phyloP scores from a whole-genome alignment of 64 coral and sea anemone species.

The Stylophora pistillata region DNA sequence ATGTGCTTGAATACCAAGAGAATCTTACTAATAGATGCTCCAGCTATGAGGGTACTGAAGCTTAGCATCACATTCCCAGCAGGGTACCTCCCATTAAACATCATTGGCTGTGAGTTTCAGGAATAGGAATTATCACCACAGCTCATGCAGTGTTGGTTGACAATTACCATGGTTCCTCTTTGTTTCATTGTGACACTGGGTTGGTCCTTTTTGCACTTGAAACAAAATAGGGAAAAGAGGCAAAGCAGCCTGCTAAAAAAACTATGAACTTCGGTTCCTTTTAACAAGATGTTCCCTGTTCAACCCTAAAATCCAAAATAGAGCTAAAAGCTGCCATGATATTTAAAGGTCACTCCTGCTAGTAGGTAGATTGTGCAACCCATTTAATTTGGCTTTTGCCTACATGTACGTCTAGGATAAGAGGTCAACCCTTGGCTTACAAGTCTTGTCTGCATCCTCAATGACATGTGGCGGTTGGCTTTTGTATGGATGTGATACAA shows the following conservation, averaged over 20 bases:
- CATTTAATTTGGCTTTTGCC: not conserved
- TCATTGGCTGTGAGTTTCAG: conserved; percentile 45
- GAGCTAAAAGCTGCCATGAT: not conserved
- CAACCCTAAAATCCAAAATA: conserved; percentile 43
- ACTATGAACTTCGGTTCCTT: conserved; percentile 74
- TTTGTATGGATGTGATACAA: conserved; percentile 15
- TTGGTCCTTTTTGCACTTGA: conserved; percentile 48
- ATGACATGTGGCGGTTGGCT: conserved; percentile 24
- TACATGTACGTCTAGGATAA: not conserved
- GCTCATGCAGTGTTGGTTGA: conserved; percentile 33
- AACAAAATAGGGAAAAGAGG: conserved; percentile 59
- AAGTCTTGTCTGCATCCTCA: not conserved
- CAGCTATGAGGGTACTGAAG: conserved; percentile 58
- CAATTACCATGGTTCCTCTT: conserved; percentile 59
- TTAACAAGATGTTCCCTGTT: conserved; percentile 28
- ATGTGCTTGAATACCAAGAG: conserved; percentile 53
- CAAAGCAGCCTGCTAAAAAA: conserved; percentile 51
- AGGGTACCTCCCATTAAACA: conserved; percentile 43
- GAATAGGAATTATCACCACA: not conserved
- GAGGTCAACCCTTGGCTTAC: not conserved
- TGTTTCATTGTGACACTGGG: conserved; percentile 36
- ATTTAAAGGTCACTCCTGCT: not conserved
- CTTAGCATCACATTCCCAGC: conserved; percentile 50
- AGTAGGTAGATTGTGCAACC: not conserved
- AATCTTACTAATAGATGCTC: conserved; percentile 57